phyloP scores from a whole-genome alignment of 2,888 invertebrate genomes.

The Augiades crinisus region DNA sequence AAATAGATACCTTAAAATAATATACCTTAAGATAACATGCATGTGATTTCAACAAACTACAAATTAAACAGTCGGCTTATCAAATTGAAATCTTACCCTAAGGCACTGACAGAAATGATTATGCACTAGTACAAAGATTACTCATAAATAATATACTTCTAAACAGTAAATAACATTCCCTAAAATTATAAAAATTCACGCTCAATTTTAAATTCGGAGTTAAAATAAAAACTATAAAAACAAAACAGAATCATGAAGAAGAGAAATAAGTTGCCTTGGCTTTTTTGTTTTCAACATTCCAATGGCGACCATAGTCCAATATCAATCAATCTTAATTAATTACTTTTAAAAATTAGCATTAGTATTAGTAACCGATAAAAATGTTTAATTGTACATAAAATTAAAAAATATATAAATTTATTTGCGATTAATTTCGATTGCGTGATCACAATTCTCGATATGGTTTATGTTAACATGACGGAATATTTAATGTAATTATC shows the following conservation, averaged over 20 bases:
- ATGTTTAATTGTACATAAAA: conserved; percentile 4
- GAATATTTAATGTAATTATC: neutral
- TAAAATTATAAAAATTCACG: conserved; percentile 57
- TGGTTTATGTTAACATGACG: neutral
- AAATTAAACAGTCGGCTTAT: conserved; percentile 58
- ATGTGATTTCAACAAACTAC: conserved; percentile 48
- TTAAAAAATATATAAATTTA: conserved; percentile 5
- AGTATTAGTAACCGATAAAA: conserved; percentile 12
- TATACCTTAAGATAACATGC: conserved; percentile 45
- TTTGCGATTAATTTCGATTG: conserved; percentile 6
- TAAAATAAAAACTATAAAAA: conserved; percentile 29
- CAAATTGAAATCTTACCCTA: conserved; percentile 67
- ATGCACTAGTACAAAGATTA: conserved; percentile 63
- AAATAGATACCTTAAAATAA: conserved; percentile 39
- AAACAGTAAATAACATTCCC: conserved; percentile 74
- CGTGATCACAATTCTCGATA: neutral
- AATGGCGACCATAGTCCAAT: conserved; percentile 20
- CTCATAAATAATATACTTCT: conserved; percentile 64
- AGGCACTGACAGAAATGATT: conserved; percentile 76
- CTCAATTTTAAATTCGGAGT: conserved; percentile 55
- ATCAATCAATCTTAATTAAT: conserved; percentile 10
- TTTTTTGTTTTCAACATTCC: conserved; percentile 17
- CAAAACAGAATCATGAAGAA: conserved; percentile 22
- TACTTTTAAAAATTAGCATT: conserved; percentile 12
- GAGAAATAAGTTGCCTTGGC: conserved; percentile 21